Conservation (phyloP, 2,797 vertebrate genomes). For the Apogon talboti region DNA sequence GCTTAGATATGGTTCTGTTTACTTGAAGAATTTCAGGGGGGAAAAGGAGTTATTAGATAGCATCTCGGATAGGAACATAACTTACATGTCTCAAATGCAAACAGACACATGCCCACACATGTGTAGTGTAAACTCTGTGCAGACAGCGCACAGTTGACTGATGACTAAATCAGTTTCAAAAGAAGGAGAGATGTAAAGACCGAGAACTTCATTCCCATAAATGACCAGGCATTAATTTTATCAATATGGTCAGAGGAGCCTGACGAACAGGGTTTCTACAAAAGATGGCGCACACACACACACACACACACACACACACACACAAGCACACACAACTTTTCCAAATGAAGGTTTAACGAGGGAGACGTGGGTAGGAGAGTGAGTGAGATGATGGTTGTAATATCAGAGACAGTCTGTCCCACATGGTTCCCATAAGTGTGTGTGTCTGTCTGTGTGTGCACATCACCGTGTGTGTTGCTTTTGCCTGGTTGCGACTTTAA, state of each 20-base stretch:
- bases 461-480: conserved; percentile 35
- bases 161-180: conserved; percentile 70
- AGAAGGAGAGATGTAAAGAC: conserved; percentile 36
- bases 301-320: conserved; percentile 23
- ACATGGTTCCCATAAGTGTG: conserved; percentile 90
- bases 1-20: conserved; percentile 31
- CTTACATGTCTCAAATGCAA: conserved; percentile 45
- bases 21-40: conserved; percentile 17
- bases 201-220: conserved; percentile 57
- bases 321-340: conserved; percentile 25
- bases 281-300: conserved; percentile 34
- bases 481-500: conserved; percentile 82
- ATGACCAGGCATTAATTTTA: conserved; percentile 62
- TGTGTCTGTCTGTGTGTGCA: conserved; percentile 26
- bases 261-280: conserved; percentile 34
- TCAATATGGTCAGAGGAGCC: conserved; percentile 64
- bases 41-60: conserved; percentile 22
- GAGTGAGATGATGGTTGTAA: conserved; percentile 73
- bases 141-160: conserved; percentile 51
- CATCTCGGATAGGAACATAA: conserved; percentile 45
- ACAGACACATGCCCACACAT: conserved; percentile 55
- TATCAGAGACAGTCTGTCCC: conserved; percentile 88
- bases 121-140: conserved; percentile 26
- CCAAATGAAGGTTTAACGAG: conserved; percentile 67
- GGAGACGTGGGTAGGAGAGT: conserved; percentile 59